These are phyloP conservation scores for Grammomys dolichurus DNA, from an alignment of 2,113 vertebrate genomes.

Conservation along the genomic window DNA sequence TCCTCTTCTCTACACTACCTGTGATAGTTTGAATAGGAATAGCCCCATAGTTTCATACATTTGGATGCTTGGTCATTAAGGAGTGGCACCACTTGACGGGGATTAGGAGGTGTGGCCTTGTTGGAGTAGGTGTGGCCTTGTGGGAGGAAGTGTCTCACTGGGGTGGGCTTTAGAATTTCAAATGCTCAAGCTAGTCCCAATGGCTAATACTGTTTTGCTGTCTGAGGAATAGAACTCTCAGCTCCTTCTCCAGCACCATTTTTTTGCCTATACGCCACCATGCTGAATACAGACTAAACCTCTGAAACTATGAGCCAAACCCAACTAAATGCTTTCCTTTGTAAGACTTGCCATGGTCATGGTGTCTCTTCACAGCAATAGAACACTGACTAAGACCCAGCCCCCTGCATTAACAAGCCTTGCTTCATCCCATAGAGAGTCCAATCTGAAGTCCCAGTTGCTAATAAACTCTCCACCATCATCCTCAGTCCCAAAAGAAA, in stretches of 20 bases:
- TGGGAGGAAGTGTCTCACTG: neutral
- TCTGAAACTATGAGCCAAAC: neutral
- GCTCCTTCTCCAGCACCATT: neutral
- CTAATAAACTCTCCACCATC: neutral
- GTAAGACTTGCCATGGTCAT: neutral
- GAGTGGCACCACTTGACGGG: neutral
- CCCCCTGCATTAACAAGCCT: neutral
- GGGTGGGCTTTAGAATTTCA: neutral
- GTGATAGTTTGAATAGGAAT: neutral
- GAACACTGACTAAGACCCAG: neutral
- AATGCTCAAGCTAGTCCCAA: neutral
- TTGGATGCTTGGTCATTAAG: neutral
- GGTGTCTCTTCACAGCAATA: neutral
- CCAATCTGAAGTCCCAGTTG: neutral
- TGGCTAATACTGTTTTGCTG: neutral
- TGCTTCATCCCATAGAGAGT: neutral
- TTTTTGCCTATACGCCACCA: neutral
- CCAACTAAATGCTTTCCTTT: neutral
- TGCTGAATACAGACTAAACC: neutral
- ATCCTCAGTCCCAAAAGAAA: neutral
- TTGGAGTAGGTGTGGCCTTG: neutral
- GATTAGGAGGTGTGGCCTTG: neutral
- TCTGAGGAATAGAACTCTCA: neutral
- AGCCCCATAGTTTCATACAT: neutral
- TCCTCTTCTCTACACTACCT: neutral